Evolutionary conservation across 1,140 invertebrate genomes (phyloP), one percentile per base, ranked within the genome.

Genomic region (Camponotus floridanus): DNA sequence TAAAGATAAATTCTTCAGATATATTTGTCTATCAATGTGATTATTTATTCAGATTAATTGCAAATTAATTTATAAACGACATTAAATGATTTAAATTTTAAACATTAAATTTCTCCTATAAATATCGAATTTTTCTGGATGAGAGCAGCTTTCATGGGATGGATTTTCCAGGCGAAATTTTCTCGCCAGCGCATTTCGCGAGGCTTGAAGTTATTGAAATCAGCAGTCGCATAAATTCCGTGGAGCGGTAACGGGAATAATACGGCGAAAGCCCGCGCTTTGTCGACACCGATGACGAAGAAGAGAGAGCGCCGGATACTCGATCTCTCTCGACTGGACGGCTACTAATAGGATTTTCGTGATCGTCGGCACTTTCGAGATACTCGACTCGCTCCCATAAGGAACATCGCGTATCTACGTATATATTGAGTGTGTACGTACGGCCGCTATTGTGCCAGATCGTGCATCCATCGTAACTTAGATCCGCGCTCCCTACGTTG

Each of bases 371-470:
- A 86, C 84, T 87, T 80, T 86, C 81, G 71, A 51, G 48, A 51
- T 15, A 87, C 78, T 83, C 84, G 78, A 55, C 88, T 71, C 89
- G 83, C 90, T 91, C 90, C 87, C 87, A 91, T 91, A 90, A 88
- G 86, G 87, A 76, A 31, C 55, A 61, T 18, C 51, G 68, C 51
- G 61, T 76, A 59, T 74, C 51, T 59, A 31, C 21, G 9, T 61
- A 36, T 76, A 31, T 55, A 59, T 61, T 15, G 36, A 21, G 55
- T 8, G 51, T 26, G 57, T 18, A 57, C 33, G n/a, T 33, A 31
- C 80, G 51, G 0, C 51, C 70, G 42, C 68, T 55, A 74, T 61
- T 74, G 68, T 76, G 59, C 59, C 61, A 51, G 45, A 51, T 85
- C 81, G 59, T 78, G 71, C 62, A 64, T 78, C 81, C 59, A 13